Conservation (phyloP, 2,888 invertebrate species). For the Barypeithes pellucidus region DNA sequence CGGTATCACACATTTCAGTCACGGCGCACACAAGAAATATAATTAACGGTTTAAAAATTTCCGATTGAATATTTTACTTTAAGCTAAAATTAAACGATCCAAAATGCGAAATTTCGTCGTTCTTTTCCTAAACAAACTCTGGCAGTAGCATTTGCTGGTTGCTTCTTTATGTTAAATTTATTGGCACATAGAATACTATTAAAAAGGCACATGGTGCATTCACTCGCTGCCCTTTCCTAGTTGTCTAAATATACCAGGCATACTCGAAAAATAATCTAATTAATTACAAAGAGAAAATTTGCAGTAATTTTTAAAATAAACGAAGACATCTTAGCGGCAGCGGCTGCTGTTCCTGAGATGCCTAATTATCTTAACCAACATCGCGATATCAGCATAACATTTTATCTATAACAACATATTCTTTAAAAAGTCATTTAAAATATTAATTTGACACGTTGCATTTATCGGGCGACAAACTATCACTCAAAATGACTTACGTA, state of each 20-base stretch:
- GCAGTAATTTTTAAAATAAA: too few species aligned
- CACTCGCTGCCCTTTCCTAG: slow-evolving; percentile 52
- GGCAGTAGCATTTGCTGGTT: slow-evolving; percentile 71
- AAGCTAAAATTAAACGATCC: slow-evolving; percentile 18
- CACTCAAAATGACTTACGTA: too few species aligned
- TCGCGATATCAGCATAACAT: too few species aligned
- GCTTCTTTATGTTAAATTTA: slow-evolving; percentile 57
- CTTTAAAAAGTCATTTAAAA: too few species aligned
- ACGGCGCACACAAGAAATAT: slow-evolving; percentile 48
- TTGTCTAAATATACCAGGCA: slow-evolving; percentile 7
- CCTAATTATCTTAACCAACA: too few species aligned
- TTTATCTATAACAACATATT: too few species aligned
- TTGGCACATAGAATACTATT: slow-evolving; percentile 68
- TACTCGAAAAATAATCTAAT: background rate
- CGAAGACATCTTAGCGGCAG: too few species aligned
- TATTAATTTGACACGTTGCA: too few species aligned
- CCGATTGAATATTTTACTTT: slow-evolving; percentile 18
- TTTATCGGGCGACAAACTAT: too few species aligned
- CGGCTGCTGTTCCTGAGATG: too few species aligned
- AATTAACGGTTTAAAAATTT: slow-evolving; percentile 23
- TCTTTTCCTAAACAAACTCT: slow-evolving; percentile 54
- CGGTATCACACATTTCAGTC: slow-evolving; percentile 54
- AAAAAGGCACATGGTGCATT: slow-evolving; percentile 67
- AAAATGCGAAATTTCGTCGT: slow-evolving; percentile 51
- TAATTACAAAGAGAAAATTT: background rate